These are phyloP conservation scores for Brachionus paranguensis DNA, from an alignment of 1,140 invertebrate species.

Conservation along the genomic window DNA sequence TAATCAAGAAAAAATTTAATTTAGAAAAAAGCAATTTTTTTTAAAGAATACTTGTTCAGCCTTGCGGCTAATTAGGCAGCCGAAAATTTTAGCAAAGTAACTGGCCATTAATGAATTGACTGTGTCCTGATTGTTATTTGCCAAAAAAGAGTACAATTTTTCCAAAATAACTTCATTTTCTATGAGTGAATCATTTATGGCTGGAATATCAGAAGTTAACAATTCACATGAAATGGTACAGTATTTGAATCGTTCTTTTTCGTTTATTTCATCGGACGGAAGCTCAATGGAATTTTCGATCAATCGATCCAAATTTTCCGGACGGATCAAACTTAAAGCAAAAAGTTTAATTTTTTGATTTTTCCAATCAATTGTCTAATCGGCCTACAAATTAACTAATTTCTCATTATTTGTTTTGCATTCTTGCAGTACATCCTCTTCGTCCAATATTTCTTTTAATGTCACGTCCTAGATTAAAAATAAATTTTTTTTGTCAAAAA, in stretches of 20 bases:
- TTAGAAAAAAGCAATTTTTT: background rate
- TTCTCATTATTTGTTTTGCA: constrained; percentile 85
- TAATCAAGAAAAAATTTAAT: constrained; percentile 54
- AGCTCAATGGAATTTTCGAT: constrained; percentile 77
- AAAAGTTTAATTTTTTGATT: constrained; percentile 23
- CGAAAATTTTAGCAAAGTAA: constrained; percentile 88
- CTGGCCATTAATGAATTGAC: constrained; percentile 87
- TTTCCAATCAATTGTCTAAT: constrained; percentile 50
- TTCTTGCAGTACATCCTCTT: constrained; percentile 89
- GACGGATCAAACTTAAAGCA: constrained; percentile 70
- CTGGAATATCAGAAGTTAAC: constrained; percentile 76
- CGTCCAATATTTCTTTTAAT: constrained; percentile 78
- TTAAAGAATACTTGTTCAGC: constrained; percentile 63
- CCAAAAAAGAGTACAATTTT: constrained; percentile 75
- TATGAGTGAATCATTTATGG: constrained; percentile 76
- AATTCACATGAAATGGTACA: constrained; percentile 88
- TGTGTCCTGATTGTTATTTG: constrained; percentile 67
- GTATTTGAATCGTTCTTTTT: constrained; percentile 76
- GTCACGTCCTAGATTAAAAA: constrained; percentile 71
- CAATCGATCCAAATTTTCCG: constrained; percentile 75
- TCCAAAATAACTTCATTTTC: constrained; percentile 69
- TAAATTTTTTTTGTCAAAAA: background rate
- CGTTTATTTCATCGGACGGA: constrained; percentile 68
- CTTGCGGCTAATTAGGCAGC: constrained; percentile 73
- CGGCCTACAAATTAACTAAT: constrained; percentile 76